Evolutionary conservation across 2,113 vertebrate species (phyloP), one percentile per base, ranked within the genome.

Genomic region (Anhinga anhinga): DNA sequence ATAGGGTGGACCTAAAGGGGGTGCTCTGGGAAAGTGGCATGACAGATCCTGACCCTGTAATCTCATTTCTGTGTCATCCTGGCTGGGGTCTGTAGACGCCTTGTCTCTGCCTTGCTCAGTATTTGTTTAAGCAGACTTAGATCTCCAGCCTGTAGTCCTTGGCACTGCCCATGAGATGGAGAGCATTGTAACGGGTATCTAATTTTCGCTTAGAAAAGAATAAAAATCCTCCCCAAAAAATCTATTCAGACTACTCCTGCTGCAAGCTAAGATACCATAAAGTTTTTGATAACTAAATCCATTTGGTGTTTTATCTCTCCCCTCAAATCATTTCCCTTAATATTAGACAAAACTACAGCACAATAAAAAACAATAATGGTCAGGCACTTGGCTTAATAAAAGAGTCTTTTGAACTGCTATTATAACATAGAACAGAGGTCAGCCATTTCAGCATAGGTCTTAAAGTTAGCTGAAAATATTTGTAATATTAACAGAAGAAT

Each of bases 381-480:
- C 59, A 2, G 9, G 71, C 84, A 93, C 74, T 88, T 94, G 91
- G 73, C 67, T 91, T 97, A 92, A 94, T 78, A 88, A 82, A 91
- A 84, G 66, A 83, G 76, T 88, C 83, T 94, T 98, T 94, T 97
- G 65, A 97, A 89, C 96, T 93, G 58, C 65, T 83, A 3, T 87
- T 95, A 80, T 84, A 94, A 79, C 45, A 59, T 3, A 62, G 65
- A 85, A 80, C 65, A 77, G 76, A 69, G 76, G 85, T 86, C 86
- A 93, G 34, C 53, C 55, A 36, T 95, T 91, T 89, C 88, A 94
- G 65, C 70, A 49, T 27, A 82, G 91, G 78, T 88, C 97, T 97
- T 96, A 86, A 97, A 96, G 50, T 95, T 95, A 96, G 89, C 82
- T 96, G n/a, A 86, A 97, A 96, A 90, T 96, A 84, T 97, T 92